These are phyloP conservation scores for Thereva unica DNA, from an alignment of 2,888 invertebrate species.

Conservation along the genomic window DNA sequence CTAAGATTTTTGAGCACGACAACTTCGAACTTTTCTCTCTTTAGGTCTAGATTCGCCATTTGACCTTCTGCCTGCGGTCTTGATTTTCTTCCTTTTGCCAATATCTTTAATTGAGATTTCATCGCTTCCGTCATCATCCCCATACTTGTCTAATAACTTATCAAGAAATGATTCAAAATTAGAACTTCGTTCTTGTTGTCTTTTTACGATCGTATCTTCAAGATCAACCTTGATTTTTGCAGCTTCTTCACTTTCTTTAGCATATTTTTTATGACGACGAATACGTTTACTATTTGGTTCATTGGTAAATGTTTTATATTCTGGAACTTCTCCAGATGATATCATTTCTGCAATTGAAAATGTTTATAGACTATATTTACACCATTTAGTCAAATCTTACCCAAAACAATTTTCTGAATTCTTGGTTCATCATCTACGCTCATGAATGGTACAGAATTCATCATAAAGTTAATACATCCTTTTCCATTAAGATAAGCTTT, in stretches of 20 bases:
- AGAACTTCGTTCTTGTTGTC: constrained; percentile 66
- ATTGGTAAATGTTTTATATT: constrained; percentile 77
- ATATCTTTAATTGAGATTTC: constrained; percentile 43
- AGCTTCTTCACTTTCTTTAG: constrained; percentile 71
- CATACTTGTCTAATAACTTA: constrained; percentile 74
- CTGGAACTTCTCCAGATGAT: constrained; percentile 73
- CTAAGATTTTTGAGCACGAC: constrained; percentile 15
- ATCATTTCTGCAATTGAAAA: constrained; percentile 62
- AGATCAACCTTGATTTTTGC: constrained; percentile 66
- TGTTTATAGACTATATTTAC: constrained; percentile 8
- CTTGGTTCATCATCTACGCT: constrained; percentile 81
- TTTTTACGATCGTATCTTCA: constrained; percentile 68
- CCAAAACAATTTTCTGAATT: constrained; percentile 67
- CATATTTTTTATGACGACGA: constrained; percentile 71
- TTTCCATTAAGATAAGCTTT: constrained; percentile 79
- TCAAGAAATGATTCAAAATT: constrained; percentile 71
- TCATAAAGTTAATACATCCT: constrained; percentile 86
- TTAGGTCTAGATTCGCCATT: constrained; percentile 5
- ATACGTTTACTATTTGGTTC: constrained; percentile 73
- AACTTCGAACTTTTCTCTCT: constrained; percentile 5
- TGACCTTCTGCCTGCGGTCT: constrained; percentile 18
- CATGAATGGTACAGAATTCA: constrained; percentile 80
- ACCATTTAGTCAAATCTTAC: constrained; percentile 43
- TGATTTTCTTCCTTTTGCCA: constrained; percentile 46
- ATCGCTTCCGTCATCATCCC: constrained; percentile 50